A percentile compares a stretch with the other conserved stretches of the same genome.
Conservation (phyloP, 2,888 invertebrate genomes). For the Boloria selene region DNA sequence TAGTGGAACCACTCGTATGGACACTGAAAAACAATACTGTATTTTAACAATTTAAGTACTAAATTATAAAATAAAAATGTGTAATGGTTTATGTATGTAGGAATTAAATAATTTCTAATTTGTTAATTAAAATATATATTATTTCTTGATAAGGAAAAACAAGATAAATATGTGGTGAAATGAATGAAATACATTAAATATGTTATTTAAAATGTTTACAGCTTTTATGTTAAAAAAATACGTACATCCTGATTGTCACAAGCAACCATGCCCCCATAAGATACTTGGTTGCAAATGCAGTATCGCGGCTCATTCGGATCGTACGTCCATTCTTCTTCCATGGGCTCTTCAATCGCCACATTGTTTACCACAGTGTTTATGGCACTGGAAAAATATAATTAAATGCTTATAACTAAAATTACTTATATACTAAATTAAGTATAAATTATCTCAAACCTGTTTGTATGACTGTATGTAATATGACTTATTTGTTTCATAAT, state of each 20-base stretch:
- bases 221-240: slow-evolving; percentile 40
- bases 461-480: too few relatives aligned
- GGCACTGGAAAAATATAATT: slow-evolving; percentile 48
- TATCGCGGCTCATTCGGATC: slow-evolving; percentile 98
- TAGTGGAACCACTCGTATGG: slow-evolving; percentile 99
- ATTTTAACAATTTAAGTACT: too few relatives aligned
- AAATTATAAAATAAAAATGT: too few relatives aligned
- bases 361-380: slow-evolving; percentile 80
- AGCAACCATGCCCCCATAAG: slow-evolving; percentile 99
- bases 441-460: too few relatives aligned
- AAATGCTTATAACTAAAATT: not conserved
- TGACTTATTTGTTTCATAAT: too few relatives aligned
- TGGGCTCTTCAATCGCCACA: slow-evolving; percentile 72
- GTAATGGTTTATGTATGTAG: too few relatives aligned
- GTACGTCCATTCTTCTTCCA: slow-evolving; percentile 93
- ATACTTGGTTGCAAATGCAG: slow-evolving; percentile 98
- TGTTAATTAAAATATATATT: too few relatives aligned
- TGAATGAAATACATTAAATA: not conserved
- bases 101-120: too few relatives aligned
- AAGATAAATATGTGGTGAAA: too few relatives aligned
- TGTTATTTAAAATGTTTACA: not conserved
- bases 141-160: too few relatives aligned
- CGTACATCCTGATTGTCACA: slow-evolving; percentile 98
- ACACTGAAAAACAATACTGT: slow-evolving; percentile 84
- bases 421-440: not conserved